These are phyloP conservation scores for Lordiphosa clarofinis DNA, from an alignment of 1,140 invertebrate genomes.

Conservation along the genomic window DNA sequence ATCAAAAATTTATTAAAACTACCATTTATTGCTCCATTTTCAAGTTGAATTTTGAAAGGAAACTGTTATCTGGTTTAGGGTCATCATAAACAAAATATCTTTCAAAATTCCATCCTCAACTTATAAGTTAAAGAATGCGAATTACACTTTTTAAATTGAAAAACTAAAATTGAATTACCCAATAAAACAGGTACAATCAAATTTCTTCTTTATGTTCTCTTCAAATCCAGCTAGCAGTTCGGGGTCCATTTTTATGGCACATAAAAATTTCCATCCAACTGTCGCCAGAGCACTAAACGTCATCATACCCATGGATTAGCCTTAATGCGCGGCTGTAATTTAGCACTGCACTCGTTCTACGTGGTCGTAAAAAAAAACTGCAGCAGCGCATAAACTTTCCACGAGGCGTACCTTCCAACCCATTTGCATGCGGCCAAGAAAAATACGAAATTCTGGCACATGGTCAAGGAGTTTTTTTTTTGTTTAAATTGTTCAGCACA, in stretches of 20 bases:
- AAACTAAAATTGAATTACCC: no score
- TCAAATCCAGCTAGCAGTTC: not conserved
- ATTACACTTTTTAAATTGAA: no score
- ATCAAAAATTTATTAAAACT: no score
- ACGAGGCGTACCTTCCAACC: constrained; percentile 34
- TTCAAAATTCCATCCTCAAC: no score
- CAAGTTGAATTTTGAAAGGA: no score
- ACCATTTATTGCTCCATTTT: no score
- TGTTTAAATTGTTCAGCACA: constrained; percentile 25
- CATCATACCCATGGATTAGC: constrained; percentile 69
- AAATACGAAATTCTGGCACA: constrained; percentile 25
- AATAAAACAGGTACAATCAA: not conserved
- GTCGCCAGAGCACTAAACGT: constrained; percentile 64
- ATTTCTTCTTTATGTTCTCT: not conserved
- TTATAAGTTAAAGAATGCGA: no score
- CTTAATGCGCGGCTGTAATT: constrained; percentile 51
- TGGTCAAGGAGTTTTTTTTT: constrained; percentile 35
- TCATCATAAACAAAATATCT: no score
- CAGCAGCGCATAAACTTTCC: constrained; percentile 50
- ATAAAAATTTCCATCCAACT: constrained; percentile 66
- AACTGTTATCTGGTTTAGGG: no score
- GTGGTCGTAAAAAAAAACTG: constrained; percentile 32
- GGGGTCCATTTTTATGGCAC: constrained; percentile 44
- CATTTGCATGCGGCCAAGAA: constrained; percentile 56
- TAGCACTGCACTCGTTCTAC: constrained; percentile 22